Evolutionary conservation across 2,113 vertebrate genomes (phyloP).

Genomic region (Lycocorax pyrrhopterus): DNA sequence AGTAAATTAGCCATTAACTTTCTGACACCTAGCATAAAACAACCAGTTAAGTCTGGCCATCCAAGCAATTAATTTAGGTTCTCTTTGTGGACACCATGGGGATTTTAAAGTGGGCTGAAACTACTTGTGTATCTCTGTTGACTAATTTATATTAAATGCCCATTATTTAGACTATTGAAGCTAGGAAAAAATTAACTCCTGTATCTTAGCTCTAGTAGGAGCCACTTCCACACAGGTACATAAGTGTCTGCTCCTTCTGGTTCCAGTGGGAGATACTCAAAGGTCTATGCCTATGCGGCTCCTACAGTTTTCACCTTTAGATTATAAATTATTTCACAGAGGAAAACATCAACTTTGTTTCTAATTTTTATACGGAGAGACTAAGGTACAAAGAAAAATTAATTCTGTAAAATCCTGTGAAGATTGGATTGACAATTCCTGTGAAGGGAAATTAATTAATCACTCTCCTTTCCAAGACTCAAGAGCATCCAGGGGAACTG

Average conservation of each 20-base stretch:
- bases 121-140: conserved; percentile 5
- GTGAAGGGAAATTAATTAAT: background rate
- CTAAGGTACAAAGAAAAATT: background rate
- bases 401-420: background rate
- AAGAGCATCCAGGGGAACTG: background rate
- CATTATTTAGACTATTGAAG: background rate
- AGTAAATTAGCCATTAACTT: conserved; percentile 53
- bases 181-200: background rate
- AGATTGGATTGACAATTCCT: background rate
- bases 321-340: background rate
- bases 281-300: background rate
- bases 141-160: conserved; percentile 41
- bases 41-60: conserved; percentile 31
- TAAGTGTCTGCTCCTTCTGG: background rate
- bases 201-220: background rate
- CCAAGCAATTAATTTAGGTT: conserved; percentile 43
- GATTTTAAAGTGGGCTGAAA: conserved; percentile 30
- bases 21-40: conserved; percentile 37
- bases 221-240: background rate
- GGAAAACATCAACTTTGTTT: background rate
- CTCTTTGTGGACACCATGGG: background rate
- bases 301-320: background rate
- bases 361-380: background rate
- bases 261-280: background rate
- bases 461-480: background rate